Percentiles rank a stretch among this genome's conserved stretches.
phyloP scores from a whole-genome alignment of 2,113 vertebrate genomes.

The Sander lucioperca region DNA sequence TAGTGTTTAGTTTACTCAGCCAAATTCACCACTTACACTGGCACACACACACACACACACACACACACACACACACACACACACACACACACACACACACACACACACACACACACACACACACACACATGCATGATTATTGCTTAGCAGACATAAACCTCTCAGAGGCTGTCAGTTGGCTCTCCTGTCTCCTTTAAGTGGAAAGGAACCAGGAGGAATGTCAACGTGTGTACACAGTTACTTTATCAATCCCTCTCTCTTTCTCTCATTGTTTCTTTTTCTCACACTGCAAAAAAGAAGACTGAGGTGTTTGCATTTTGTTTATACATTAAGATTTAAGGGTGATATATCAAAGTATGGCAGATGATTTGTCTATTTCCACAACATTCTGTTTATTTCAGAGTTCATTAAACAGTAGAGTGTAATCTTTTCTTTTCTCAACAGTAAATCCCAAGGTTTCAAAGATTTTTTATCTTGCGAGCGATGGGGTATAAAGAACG shows the following conservation, averaged over 20 bases:
- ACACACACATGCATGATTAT: conserved; percentile 5
- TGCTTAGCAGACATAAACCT: conserved; percentile 70
- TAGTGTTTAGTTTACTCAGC: conserved; percentile 46
- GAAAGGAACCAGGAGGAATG: conserved; percentile 41
- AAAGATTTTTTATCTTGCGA: background rate
- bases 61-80: conserved; percentile 9
- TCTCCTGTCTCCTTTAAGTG: conserved; percentile 59
- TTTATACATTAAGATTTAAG: background rate
- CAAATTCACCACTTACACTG: conserved; percentile 25
- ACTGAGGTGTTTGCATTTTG: background rate
- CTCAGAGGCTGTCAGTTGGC: conserved; percentile 47
- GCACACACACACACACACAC: background rate
- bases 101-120: conserved; percentile 17
- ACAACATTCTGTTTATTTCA: background rate
- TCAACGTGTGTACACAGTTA: conserved; percentile 11
- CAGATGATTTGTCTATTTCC: background rate
- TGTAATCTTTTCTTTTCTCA: background rate
- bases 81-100: conserved; percentile 9
- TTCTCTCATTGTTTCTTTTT: background rate
- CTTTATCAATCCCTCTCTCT: background rate
- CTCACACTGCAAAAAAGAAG: background rate
- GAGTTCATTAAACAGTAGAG: background rate
- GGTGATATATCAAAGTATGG: background rate
- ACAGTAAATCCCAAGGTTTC: background rate
- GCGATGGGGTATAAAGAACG: background rate